Conservation (phyloP, 2,113 vertebrate species). For the Podarcis cretensis region DNA sequence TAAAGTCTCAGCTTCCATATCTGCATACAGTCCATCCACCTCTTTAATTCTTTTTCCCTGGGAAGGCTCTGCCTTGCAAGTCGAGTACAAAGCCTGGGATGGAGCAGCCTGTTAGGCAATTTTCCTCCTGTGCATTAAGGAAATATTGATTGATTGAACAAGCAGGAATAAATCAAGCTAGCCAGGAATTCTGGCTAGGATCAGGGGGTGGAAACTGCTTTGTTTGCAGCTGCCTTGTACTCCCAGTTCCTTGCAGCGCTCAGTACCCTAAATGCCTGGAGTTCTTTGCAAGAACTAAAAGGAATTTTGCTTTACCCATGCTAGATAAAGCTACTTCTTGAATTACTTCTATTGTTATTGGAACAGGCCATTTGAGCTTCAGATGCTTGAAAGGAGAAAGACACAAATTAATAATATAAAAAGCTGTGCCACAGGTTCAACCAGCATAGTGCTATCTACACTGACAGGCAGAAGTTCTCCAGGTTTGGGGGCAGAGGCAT, state of each 20-base stretch:
- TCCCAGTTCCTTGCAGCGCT: background rate
- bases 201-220: background rate
- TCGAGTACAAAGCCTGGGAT: background rate
- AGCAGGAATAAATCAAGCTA: background rate
- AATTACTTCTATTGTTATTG: background rate
- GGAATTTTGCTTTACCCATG: background rate
- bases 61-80: background rate
- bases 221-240: background rate
- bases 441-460: background rate
- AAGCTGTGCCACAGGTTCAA: background rate
- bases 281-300: background rate
- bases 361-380: background rate
- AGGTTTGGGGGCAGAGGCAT: no score
- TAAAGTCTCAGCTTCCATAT: background rate
- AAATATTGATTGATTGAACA: background rate
- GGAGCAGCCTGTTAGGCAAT: background rate
- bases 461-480: background rate
- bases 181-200: background rate
- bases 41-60: background rate
- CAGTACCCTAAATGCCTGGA: fast-evolving
- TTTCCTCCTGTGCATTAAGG: background rate
- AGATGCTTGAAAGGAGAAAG: background rate
- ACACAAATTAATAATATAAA: background rate
- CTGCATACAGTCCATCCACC: no score
- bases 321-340: background rate